Evolutionary conservation across 2,113 vertebrate species (phyloP).

Genomic region (Colossoma macropomum): DNA sequence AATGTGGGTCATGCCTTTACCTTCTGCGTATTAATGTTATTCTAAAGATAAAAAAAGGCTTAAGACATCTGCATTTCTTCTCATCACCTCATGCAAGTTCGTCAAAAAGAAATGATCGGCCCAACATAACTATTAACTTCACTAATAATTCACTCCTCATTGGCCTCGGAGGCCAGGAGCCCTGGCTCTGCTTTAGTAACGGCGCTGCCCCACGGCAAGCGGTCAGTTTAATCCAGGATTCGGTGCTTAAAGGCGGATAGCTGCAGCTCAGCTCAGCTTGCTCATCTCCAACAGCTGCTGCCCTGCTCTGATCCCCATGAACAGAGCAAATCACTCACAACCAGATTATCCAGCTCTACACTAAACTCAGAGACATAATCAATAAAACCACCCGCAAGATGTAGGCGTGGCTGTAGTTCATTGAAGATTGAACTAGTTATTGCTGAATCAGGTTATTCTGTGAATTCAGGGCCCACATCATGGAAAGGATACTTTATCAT

Average conservation of each 20-base stretch:
- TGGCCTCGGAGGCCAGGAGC: constrained; percentile 18
- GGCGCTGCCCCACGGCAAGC: constrained; percentile 44
- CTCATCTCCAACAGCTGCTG: constrained; percentile 72
- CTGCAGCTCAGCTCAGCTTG: constrained; percentile 62
- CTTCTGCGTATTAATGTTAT: neutral
- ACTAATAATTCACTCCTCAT: neutral
- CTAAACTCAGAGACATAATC: constrained; percentile 31
- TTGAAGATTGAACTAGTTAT: neutral
- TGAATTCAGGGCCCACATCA: neutral
- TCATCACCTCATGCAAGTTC: neutral
- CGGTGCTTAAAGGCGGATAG: constrained; percentile 62
- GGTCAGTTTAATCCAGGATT: constrained; percentile 74
- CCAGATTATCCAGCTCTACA: constrained; percentile 66
- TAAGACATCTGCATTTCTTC: neutral
- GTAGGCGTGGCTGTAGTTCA: neutral
- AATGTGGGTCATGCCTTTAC: constrained; percentile 4
- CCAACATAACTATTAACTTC: neutral
- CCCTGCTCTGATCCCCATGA: constrained; percentile 70
- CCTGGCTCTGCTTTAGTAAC: constrained; percentile 1
- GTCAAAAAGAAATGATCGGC: neutral
- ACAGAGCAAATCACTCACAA: constrained; percentile 74
- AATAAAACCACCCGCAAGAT: constrained; percentile 49
- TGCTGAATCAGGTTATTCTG: neutral
- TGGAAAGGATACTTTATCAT: too few relatives aligned
- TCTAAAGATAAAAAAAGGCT: neutral